phyloP scores from a whole-genome alignment of 1,140 invertebrate species.

The Druon quercuslanigerum region DNA sequence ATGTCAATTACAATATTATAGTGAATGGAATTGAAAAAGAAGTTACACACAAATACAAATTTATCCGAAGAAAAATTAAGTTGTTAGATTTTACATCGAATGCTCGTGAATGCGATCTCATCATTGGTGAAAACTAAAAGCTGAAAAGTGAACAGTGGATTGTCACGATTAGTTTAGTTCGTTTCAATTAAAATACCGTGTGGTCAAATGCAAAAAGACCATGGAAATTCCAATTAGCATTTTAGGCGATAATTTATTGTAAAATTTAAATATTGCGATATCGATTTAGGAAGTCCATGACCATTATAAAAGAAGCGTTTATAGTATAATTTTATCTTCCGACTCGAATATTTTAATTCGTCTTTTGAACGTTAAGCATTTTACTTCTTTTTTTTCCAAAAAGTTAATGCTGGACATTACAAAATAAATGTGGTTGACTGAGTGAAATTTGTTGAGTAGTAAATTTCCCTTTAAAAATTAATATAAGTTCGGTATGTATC shows the following conservation, averaged over 20 bases:
- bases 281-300: neutral
- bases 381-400: neutral
- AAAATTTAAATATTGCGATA: neutral
- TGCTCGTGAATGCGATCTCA: slow-evolving; percentile 17
- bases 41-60: neutral
- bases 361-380: neutral
- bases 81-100: slow-evolving; percentile 25
- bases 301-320: neutral
- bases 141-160: too few species aligned
- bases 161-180: neutral
- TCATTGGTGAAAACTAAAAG: neutral
- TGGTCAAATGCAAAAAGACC: neutral
- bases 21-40: neutral
- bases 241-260: neutral
- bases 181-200: neutral
- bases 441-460: neutral
- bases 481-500: too few species aligned
- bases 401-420: slow-evolving; percentile 10
- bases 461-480: neutral
- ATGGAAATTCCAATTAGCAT: neutral
- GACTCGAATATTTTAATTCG: too few species aligned
- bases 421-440: neutral
- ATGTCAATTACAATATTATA: neutral
- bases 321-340: too few species aligned
- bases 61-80: neutral